Evolutionary conservation across 2,797 vertebrate species (phyloP), one percentile per base, ranked within the genome.

Genomic region (Paedocypris micromegethes): DNA sequence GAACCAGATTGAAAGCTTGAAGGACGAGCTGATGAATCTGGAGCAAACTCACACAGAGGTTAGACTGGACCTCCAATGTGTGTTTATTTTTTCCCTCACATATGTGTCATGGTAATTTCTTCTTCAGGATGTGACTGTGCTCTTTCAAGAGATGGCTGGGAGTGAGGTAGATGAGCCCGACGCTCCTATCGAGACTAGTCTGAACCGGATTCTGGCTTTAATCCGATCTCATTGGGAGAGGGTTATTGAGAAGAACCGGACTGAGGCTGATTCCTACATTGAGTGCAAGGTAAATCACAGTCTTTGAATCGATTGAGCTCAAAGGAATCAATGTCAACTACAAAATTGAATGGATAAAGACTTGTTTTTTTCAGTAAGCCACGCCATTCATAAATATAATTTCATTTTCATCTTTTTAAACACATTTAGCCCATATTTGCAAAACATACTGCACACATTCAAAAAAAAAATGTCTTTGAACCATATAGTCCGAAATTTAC

Each of bases 221-320:
- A 95, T 97, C 77, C 82, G 92, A 79, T 88, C 86, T 79, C 93
- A 93, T 79, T 97, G 94, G 95, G 93, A 98, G 81, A 93, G 86
- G 79, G 88, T 93, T 52, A 91, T 90, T 0, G 92, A 95, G 81
- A 92, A 86, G 85, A 95, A 90, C 72, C 86, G 89, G 3, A 82
- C 83, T 0, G 92, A 97, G 76, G 84, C 90, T 0, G 90, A 92
- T 70, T 82, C 84, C 71, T 87, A 92, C 79, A 86, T 91, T 75
- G 92, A 93, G 68, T 82, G 82, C 68, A 93, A 95, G 89, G 94
- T 96, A 79, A 86, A 84, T n/a, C 58, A 46, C 8, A 48, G n/a
- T 42, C 7, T n/a, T n/a, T 9, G 3, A n/a, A 4, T 9, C 2
- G 2, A 4, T 9, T 42, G 3, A 46, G 44, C 2, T 48, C 4